Percentiles rank a stretch among this genome's conserved stretches.
Conservation (phyloP, 2,797 vertebrate species). For the Sitta carolinensis region DNA sequence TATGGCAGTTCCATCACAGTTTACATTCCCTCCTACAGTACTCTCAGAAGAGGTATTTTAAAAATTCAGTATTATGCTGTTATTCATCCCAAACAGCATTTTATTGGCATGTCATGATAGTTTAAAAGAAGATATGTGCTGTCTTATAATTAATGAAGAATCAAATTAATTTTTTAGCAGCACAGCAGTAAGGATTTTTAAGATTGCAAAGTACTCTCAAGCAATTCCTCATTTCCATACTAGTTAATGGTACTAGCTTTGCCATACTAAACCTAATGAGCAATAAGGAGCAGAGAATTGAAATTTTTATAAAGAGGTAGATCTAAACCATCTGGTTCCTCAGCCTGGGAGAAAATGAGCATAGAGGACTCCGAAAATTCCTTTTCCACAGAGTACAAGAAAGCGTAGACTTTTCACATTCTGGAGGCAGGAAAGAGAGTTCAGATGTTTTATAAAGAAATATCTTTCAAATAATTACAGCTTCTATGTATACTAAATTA, state of each 20-base stretch:
- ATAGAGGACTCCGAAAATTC: background rate
- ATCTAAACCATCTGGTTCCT: background rate
- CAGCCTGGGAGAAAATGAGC: background rate
- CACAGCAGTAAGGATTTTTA: background rate
- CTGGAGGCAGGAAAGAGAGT: background rate
- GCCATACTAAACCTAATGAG: background rate
- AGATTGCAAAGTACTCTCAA: background rate
- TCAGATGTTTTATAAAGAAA: background rate
- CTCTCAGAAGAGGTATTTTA: background rate
- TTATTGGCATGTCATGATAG: background rate
- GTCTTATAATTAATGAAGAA: constrained; percentile 1
- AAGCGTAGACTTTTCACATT: background rate
- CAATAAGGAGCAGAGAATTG: background rate
- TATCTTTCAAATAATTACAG: background rate
- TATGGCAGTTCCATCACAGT: background rate
- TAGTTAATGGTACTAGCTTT: background rate
- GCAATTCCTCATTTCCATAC: background rate
- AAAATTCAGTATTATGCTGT: background rate
- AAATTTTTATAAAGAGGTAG: background rate
- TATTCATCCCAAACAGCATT: background rate
- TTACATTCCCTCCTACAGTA: background rate
- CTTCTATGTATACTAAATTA: background rate
- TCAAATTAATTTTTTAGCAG: background rate
- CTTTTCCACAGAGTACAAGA: background rate
- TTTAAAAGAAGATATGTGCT: background rate